A percentile compares a stretch with the other conserved stretches of the same genome.
These are phyloP conservation scores for Lepeophtheirus nordmannii DNA, from an alignment of 2,888 invertebrate species.

Conservation along the genomic window DNA sequence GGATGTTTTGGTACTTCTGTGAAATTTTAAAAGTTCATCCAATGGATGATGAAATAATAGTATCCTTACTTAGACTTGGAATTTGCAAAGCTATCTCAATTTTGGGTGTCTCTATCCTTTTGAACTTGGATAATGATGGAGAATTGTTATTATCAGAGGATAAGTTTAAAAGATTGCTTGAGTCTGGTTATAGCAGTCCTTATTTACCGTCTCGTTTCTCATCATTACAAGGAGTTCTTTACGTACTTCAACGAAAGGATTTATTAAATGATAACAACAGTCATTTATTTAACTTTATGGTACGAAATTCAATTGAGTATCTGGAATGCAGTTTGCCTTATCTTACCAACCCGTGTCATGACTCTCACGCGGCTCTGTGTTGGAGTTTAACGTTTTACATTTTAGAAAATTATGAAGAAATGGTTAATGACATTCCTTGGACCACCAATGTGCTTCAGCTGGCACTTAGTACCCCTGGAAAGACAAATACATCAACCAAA, in stretches of 20 bases:
- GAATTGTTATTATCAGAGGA: slow-evolving; percentile 33
- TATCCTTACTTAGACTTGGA: slow-evolving; percentile 36
- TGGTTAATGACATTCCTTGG: slow-evolving; percentile 47
- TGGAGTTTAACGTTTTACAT: slow-evolving; percentile 61
- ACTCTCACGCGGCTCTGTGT: slow-evolving; percentile 46
- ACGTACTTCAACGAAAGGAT: slow-evolving; percentile 44
- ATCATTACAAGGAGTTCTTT: slow-evolving; percentile 49
- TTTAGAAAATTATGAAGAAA: slow-evolving; percentile 48
- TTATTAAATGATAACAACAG: neutral
- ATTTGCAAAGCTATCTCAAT: slow-evolving; percentile 53
- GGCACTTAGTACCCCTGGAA: slow-evolving; percentile 40
- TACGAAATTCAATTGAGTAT: neutral
- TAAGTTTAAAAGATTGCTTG: slow-evolving; percentile 45
- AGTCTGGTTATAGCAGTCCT: slow-evolving; percentile 44
- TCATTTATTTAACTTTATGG: neutral
- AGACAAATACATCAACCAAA: slow-evolving; percentile 36
- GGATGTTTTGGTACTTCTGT: slow-evolving; percentile 56
- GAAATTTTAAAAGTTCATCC: slow-evolving; percentile 49
- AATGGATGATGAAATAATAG: slow-evolving; percentile 55
- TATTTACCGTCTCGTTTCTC: slow-evolving; percentile 47
- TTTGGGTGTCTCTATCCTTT: slow-evolving; percentile 39
- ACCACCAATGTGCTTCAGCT: slow-evolving; percentile 43
- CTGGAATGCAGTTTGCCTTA: slow-evolving; percentile 28
- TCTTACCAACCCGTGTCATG: slow-evolving; percentile 33
- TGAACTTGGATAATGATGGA: slow-evolving; percentile 20